Evolutionary conservation across 2,113 vertebrate genomes (phyloP).

Genomic region (Leucoraja erinaceus): DNA sequence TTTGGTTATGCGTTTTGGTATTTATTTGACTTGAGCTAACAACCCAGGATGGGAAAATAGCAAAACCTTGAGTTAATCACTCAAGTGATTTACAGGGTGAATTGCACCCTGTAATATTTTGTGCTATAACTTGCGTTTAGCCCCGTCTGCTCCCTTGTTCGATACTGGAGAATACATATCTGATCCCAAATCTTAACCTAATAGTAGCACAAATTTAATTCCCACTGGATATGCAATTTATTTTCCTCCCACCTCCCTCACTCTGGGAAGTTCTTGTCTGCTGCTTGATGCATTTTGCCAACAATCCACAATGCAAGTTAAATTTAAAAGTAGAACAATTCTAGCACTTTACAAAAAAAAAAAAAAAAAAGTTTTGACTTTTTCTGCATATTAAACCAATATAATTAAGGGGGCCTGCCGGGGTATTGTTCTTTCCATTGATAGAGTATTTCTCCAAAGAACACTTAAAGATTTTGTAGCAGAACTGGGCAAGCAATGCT

Average conservation of each 20-base stretch:
- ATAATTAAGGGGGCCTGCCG: no score
- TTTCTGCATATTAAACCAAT: no score
- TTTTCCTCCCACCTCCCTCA: neutral
- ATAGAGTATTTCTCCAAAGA: no score
- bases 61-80: neutral
- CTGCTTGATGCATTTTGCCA: neutral
- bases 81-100: neutral
- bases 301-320: neutral
- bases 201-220: no score
- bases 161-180: neutral
- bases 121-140: neutral
- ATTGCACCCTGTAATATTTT: neutral
- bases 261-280: neutral
- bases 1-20: neutral
- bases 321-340: neutral
- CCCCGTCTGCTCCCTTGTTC: neutral
- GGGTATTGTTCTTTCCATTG: no score
- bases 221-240: neutral
- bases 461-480: neutral
- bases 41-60: neutral
- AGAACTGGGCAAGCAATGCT: neutral
- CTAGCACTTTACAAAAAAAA: neutral
- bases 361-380: no score
- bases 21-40: neutral
- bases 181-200: neutral